Conservation (phyloP, 2,888 invertebrate species). For the Lasioglossum vierecki region DNA sequence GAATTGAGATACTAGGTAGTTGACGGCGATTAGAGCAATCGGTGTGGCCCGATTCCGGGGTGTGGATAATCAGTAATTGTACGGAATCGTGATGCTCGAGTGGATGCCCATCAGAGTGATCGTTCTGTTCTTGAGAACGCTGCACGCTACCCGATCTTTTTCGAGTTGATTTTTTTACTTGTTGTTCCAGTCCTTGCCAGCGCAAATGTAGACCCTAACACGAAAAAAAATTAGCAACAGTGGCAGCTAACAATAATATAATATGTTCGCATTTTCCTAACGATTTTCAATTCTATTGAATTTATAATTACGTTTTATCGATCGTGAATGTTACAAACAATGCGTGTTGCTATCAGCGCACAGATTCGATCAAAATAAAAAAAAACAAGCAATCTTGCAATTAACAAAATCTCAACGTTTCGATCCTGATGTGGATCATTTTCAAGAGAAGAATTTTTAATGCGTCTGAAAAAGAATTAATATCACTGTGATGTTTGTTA, state of each 20-base stretch:
- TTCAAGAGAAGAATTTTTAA: too few relatives aligned
- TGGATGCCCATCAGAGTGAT: constrained; percentile 45
- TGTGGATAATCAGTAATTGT: constrained; percentile 76
- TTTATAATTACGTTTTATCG: too few relatives aligned
- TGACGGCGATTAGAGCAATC: constrained; percentile 72
- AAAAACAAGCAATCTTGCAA: too few relatives aligned
- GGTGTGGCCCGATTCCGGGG: constrained; percentile 63
- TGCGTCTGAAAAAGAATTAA: too few relatives aligned
- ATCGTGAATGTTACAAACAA: too few relatives aligned
- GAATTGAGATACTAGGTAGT: constrained; percentile 77
- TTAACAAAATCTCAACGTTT: too few relatives aligned
- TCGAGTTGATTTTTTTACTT: neutral
- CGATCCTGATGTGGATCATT: too few relatives aligned
- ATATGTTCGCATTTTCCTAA: too few relatives aligned
- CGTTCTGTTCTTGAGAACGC: constrained; percentile 7
- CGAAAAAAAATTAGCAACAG: neutral
- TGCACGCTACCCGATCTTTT: constrained; percentile 21
- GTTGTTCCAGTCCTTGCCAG: neutral
- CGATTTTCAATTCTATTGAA: too few relatives aligned
- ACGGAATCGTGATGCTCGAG: constrained; percentile 66
- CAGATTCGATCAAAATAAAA: too few relatives aligned
- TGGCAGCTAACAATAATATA: neutral
- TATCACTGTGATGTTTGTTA: too few relatives aligned
- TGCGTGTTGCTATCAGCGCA: too few relatives aligned
- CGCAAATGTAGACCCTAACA: neutral